Percentiles rank a stretch among this genome's conserved stretches.
These are phyloP conservation scores for Reticulitermes lucifugus DNA, from an alignment of 2,888 invertebrate species.

Conservation along the genomic window DNA sequence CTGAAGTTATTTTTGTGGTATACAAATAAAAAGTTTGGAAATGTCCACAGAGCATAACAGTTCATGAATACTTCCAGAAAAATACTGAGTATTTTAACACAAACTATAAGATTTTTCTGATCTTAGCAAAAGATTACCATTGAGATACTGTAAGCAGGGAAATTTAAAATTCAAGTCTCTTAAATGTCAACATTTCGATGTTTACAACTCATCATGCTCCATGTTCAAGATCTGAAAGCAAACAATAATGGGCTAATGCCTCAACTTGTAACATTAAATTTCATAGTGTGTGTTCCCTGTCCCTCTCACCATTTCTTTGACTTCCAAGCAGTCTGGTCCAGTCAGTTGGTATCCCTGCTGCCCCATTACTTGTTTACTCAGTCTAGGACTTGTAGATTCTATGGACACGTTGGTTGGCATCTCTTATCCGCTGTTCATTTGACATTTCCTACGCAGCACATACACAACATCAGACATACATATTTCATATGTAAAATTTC, in stretches of 20 bases:
- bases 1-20: neutral
- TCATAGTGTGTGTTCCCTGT: constrained; percentile 5
- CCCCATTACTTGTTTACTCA: constrained; percentile 15
- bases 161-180: neutral
- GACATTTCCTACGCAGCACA: constrained; percentile 49
- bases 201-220: too few species aligned
- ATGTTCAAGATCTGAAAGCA: neutral
- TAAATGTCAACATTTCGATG: neutral
- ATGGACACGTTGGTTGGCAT: constrained; percentile 46
- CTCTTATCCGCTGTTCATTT: constrained; percentile 48
- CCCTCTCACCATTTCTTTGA: constrained; percentile 4
- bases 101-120: too few species aligned
- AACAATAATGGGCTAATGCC: neutral
- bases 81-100: too few species aligned
- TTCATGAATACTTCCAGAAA: too few species aligned
- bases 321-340: constrained; percentile 1
- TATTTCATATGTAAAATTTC: neutral
- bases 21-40: neutral
- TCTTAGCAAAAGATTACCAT: too few species aligned
- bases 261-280: neutral
- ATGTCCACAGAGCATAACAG: too few species aligned
- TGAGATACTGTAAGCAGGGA: too few species aligned
- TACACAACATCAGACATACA: constrained; percentile 37
- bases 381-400: constrained; percentile 44
- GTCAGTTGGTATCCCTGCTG: neutral